Percentiles rank a stretch among this genome's conserved stretches.
Conservation (phyloP, 2,797 vertebrate species). For the Numenius phaeopus region DNA sequence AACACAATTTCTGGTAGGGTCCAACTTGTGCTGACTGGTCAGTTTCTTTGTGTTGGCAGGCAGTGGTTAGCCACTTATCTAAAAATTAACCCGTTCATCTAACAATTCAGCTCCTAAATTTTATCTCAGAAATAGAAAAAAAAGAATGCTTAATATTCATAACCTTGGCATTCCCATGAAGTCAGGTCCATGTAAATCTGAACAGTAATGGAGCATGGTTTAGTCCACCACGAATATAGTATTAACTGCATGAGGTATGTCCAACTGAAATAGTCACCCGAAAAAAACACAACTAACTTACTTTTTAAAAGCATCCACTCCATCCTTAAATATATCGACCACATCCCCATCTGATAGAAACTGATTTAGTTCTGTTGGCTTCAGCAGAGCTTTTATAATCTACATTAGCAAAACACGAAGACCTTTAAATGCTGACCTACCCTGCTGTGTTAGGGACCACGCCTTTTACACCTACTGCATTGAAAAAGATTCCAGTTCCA, state of each 20-base stretch:
- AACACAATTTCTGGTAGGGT: not conserved
- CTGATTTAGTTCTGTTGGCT: not conserved
- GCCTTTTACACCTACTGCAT: not conserved
- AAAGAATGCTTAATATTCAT: not conserved
- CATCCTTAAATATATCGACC: not conserved
- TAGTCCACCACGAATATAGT: not conserved
- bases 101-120: not conserved
- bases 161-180: not conserved
- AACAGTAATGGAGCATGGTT: not conserved
- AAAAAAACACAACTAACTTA: not conserved
- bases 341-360: not conserved
- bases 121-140: not conserved
- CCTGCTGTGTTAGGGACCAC: not conserved
- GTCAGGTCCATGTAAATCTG: not conserved
- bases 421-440: not conserved
- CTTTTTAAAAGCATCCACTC: not conserved
- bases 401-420: not conserved
- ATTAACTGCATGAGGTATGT: not conserved
- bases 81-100: not conserved
- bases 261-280: not conserved
- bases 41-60: not conserved
- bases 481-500: not conserved
- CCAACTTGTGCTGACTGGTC: not conserved
- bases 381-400: not conserved
- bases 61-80: not conserved